These are phyloP conservation scores for Trissolcus brochymenae DNA, from an alignment of 2,888 invertebrate genomes.

Conservation along the genomic window DNA sequence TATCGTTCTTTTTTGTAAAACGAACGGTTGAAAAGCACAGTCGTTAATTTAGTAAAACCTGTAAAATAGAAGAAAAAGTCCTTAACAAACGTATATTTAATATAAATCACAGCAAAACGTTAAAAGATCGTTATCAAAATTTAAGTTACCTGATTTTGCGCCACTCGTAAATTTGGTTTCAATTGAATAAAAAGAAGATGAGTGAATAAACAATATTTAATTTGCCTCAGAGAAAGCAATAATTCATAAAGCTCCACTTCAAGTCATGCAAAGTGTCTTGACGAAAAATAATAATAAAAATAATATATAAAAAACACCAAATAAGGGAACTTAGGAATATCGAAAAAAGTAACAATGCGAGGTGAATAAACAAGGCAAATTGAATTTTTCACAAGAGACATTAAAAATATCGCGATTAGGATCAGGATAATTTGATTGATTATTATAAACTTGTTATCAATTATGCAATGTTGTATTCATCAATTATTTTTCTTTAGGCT, in stretches of 20 bases:
- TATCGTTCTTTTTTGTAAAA: conserved; percentile 68
- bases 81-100: not conserved
- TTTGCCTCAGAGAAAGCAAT: conserved; percentile 38
- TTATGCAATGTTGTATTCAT: conserved; percentile 41
- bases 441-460: conserved; percentile 14
- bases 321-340: not conserved
- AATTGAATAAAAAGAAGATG: conserved; percentile 6
- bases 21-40: not conserved
- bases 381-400: conserved; percentile 38
- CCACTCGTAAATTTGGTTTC: conserved; percentile 25
- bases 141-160: conserved; percentile 30
- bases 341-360: conserved; percentile 12
- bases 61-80: not conserved
- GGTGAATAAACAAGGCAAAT: conserved; percentile 44
- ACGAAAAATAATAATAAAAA: conserved; percentile 6
- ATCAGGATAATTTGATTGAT: conserved; percentile 12
- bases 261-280: conserved; percentile 26
- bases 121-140: conserved; percentile 4
- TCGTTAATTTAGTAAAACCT: conserved; percentile 1
- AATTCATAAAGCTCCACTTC: conserved; percentile 42
- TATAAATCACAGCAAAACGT: not conserved
- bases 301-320: not conserved
- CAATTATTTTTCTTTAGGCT: conserved; percentile 65
- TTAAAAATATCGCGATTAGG: conserved; percentile 20
- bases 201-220: conserved; percentile 38